Evolutionary conservation across 2,888 invertebrate species (phyloP).

Genomic region (Danaus chrysippus): DNA sequence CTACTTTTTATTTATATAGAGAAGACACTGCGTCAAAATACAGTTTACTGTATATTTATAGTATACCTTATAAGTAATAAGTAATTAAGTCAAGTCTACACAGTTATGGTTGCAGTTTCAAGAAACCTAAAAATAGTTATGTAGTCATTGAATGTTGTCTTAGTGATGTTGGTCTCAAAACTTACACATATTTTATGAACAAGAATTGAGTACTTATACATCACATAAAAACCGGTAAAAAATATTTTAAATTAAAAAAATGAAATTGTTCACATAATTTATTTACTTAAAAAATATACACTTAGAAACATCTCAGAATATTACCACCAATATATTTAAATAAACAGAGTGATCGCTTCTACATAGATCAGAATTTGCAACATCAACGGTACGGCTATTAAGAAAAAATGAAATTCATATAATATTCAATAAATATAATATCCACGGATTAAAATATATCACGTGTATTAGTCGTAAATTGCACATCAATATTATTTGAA

Average conservation of each 20-base stretch:
- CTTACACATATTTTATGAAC: too few relatives aligned
- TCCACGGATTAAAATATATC: background rate
- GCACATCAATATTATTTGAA: background rate
- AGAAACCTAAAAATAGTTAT: too few relatives aligned
- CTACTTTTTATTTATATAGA: too few relatives aligned
- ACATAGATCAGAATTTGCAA: constrained; percentile 57
- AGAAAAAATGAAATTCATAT: constrained; percentile 16
- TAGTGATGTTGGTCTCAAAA: too few relatives aligned
- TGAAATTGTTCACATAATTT: constrained; percentile 13
- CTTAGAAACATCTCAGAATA: constrained; percentile 60
- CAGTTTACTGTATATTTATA: too few relatives aligned
- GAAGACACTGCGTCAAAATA: too few relatives aligned
- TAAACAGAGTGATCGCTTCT: constrained; percentile 40
- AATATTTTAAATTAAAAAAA: background rate
- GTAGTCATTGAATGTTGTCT: too few relatives aligned
- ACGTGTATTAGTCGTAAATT: background rate
- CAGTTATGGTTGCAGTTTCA: too few relatives aligned
- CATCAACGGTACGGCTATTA: constrained; percentile 9
- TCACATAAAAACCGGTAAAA: background rate
- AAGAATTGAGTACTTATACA: too few relatives aligned
- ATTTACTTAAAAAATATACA: constrained; percentile 62
- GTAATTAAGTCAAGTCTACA: too few relatives aligned
- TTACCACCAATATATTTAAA: constrained; percentile 41
- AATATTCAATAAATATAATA: background rate
- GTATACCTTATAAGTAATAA: too few relatives aligned